phyloP scores from a whole-genome alignment of 1,140 invertebrate species.

The Aphelenchoides avenae region DNA sequence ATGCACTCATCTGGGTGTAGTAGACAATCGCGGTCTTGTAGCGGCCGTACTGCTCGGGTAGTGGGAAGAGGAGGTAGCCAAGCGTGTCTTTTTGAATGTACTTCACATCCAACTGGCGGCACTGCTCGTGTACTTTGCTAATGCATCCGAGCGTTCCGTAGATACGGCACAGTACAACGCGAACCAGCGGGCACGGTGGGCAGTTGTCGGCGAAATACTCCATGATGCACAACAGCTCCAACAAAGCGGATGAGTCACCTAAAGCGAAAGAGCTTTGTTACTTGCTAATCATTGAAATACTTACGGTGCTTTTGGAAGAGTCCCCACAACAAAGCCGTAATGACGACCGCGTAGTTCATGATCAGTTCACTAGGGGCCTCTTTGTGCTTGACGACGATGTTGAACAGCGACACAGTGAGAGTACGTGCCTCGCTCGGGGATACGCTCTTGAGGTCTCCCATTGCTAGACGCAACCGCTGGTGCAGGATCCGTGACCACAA shows the following conservation, averaged over 20 bases:
- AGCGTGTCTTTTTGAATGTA: conserved; percentile 88
- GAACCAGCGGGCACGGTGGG: conserved; percentile 18
- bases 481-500: too few relatives aligned
- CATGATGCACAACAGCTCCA: background rate
- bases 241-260: background rate
- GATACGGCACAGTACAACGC: conserved; percentile 22
- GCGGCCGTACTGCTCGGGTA: conserved; percentile 23
- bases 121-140: conserved; percentile 16
- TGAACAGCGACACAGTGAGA: too few relatives aligned
- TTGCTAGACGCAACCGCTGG: too few relatives aligned
- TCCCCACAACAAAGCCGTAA: too few relatives aligned
- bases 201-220: conserved; percentile 4
- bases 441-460: too few relatives aligned
- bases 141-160: conserved; percentile 27
- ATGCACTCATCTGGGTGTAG: conserved; percentile 21
- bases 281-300: too few relatives aligned
- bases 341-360: too few relatives aligned
- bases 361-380: too few relatives aligned
- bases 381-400: too few relatives aligned
- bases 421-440: too few relatives aligned
- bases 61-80: conserved; percentile 57
- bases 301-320: too few relatives aligned
- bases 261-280: background rate
- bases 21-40: conserved; percentile 33
- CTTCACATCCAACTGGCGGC: conserved; percentile 73